phyloP scores from a whole-genome alignment of 1,140 invertebrate genomes.

The Pararge aegeria region DNA sequence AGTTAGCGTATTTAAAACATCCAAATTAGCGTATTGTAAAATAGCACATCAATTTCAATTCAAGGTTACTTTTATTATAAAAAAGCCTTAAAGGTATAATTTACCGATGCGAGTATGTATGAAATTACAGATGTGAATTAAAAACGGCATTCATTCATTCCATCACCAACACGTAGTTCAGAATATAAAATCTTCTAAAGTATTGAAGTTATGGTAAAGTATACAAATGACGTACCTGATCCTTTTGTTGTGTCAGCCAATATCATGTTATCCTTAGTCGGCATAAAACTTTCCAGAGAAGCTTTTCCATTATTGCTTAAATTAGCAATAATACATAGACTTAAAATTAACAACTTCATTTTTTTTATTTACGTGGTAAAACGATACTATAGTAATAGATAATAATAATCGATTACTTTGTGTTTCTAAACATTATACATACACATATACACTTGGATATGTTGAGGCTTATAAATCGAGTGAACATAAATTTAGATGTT shows the following conservation, averaged over 20 bases:
- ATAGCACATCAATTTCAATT: neutral
- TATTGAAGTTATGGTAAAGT: no score
- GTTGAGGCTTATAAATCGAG: neutral
- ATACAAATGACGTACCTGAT: constrained; percentile 60
- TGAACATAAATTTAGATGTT: neutral
- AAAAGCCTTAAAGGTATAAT: neutral
- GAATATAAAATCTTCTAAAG: no score
- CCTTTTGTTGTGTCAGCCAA: constrained; percentile 57
- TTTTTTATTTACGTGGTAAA: constrained; percentile 19
- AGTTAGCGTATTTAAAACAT: no score
- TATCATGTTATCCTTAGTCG: constrained; percentile 44
- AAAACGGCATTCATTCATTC: neutral
- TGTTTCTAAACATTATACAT: neutral
- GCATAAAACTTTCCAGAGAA: constrained; percentile 57
- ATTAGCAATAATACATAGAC: constrained; percentile 55
- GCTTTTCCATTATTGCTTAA: constrained; percentile 65
- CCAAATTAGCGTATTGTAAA: no score
- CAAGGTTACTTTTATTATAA: neutral
- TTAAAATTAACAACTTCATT: constrained; percentile 63
- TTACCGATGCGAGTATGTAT: neutral
- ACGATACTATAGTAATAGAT: no score
- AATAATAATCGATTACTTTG: neutral
- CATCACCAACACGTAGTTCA: no score
- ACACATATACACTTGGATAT: neutral
- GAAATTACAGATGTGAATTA: neutral